These are phyloP conservation scores for Ctenopoma kingsleyae DNA, from an alignment of 2,797 vertebrate genomes.

Conservation along the genomic window DNA sequence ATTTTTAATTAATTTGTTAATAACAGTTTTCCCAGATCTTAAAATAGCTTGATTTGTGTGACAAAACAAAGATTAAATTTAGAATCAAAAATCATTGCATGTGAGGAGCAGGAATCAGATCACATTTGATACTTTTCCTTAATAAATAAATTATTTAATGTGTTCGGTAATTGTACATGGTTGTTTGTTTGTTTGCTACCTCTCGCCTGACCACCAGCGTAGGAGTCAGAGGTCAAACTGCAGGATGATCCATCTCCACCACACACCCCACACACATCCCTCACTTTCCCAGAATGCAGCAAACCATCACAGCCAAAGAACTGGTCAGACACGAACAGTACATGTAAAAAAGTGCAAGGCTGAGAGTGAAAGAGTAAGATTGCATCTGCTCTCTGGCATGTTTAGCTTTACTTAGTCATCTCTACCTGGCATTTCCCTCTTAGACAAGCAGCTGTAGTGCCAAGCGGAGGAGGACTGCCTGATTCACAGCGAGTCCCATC, in stretches of 20 bases:
- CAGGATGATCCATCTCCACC: slow-evolving; percentile 91
- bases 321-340: slow-evolving; percentile 74
- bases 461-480: slow-evolving; percentile 33
- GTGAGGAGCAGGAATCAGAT: not conserved
- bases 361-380: not conserved
- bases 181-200: slow-evolving; percentile 76
- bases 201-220: slow-evolving; percentile 86
- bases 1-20: not conserved
- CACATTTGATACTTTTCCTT: not conserved
- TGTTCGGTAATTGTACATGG: not conserved
- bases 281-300: slow-evolving; percentile 86
- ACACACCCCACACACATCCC: slow-evolving; percentile 90
- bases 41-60: not conserved
- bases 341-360: slow-evolving; percentile 1
- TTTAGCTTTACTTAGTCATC: slow-evolving; percentile 1
- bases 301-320: slow-evolving; percentile 92
- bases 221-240: slow-evolving; percentile 82
- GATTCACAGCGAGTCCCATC: slow-evolving; percentile 93
- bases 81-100: not conserved
- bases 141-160: not conserved
- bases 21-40: not conserved
- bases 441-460: slow-evolving; percentile 85
- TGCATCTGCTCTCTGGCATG: slow-evolving; percentile 6
- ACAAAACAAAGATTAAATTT: not conserved
- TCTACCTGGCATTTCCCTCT: slow-evolving; percentile 90